Conservation (phyloP, 2,113 vertebrate species). For the Leiothrix lutea region DNA sequence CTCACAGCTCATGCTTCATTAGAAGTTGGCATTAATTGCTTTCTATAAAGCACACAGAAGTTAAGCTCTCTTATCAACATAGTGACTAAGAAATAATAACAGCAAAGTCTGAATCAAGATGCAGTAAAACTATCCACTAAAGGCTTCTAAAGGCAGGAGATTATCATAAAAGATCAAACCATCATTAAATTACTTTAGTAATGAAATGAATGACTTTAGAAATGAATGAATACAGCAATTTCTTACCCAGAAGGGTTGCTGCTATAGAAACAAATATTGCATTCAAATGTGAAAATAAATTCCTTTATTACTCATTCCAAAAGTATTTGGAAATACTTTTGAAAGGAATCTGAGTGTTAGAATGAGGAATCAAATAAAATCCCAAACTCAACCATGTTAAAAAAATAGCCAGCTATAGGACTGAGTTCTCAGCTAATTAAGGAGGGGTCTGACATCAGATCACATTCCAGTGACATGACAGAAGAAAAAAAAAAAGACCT, state of each 20-base stretch:
- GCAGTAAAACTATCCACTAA: background rate
- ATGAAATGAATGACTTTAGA: conserved; percentile 14
- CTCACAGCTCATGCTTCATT: background rate
- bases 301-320: background rate
- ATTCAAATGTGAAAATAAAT: background rate
- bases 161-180: background rate
- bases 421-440: background rate
- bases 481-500: background rate
- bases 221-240: background rate
- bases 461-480: background rate
- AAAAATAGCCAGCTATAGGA: background rate
- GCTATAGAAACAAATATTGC: background rate
- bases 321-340: background rate
- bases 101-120: background rate
- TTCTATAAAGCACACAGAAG: background rate
- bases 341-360: background rate
- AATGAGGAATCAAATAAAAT: background rate
- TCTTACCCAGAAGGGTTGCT: background rate
- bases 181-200: background rate
- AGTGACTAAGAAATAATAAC: background rate
- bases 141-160: background rate
- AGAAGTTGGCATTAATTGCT: background rate
- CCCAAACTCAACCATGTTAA: background rate
- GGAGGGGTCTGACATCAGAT: background rate
- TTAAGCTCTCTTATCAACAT: background rate